Evolutionary conservation across 1,140 invertebrate genomes (phyloP), one percentile per base, ranked within the genome.

Genomic region (Sinella curviseta): DNA sequence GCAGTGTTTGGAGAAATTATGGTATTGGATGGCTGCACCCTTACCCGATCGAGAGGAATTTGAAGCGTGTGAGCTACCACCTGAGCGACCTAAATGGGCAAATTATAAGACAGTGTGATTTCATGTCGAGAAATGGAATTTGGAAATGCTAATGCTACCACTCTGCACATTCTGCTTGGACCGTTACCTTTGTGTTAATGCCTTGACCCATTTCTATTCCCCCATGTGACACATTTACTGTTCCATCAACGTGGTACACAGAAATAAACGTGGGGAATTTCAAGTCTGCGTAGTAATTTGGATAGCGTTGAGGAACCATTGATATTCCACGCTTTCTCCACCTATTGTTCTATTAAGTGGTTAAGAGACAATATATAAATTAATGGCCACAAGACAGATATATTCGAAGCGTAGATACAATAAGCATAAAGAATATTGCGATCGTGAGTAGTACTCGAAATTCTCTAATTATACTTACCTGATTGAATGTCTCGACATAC

Each of bases 21-120:
- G 85, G 86, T 91, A 60, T 89, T 89, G 33, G 87, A 90, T 17
- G 93, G 90, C 85, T 93, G 93, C 0, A 95, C 88, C 35, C 85
- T 89, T 0, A 95, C 86, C 85, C 90, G 88, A 0, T 91, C 89
- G 67, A 95, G 79, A 24, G 92, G 90, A 60, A 96, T 91, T 8
- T 91, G 92, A 1, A 96, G 85, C 0, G 88, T 89, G 84, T 93
- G 89, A 0, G 94, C 94, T 79, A 90, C 92, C 0, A 93, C 91
- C 89, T 96, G 94, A 24, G 91, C 91, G 16, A 91, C 89, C 92
- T 94, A n/a, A n/a, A 79, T n/a, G n/a, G n/a, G n/a, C n/a, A n/a
- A n/a, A n/a, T n/a, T n/a, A n/a, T n/a, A n/a, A n/a, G n/a, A n/a
- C n/a, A n/a, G n/a, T n/a, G n/a, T n/a, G n/a, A n/a, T n/a, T n/a